Conservation (phyloP, 1,140 invertebrate species). For the Leptopilina boulardi region DNA sequence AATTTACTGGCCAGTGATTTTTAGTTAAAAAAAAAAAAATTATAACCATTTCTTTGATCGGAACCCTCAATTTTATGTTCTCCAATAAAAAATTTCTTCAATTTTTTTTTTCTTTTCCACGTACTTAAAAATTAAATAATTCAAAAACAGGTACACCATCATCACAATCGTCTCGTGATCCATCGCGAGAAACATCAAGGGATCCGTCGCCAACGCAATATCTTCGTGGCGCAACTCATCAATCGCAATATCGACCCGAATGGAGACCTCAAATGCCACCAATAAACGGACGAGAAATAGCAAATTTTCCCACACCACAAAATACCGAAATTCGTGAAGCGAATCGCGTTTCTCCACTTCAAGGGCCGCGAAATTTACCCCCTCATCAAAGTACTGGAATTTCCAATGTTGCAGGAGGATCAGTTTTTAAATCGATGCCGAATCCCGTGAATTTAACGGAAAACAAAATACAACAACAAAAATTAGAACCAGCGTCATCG, state of each 20-base stretch:
- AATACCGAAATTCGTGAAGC: neutral
- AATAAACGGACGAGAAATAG: conserved; percentile 59
- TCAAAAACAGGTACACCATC: conserved; percentile 64
- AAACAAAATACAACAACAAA: no score
- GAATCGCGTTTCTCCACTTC: neutral
- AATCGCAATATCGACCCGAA: conserved; percentile 62
- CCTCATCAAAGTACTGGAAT: no score
- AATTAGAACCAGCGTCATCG: no score
- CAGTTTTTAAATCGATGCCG: no score
- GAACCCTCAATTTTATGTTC: no score
- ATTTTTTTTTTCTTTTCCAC: neutral
- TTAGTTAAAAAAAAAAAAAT: no score
- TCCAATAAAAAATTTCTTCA: no score
- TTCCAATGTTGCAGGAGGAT: no score
- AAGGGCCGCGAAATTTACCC: no score
- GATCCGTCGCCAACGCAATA: conserved; percentile 71
- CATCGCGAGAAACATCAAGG: conserved; percentile 68
- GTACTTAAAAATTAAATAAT: neutral
- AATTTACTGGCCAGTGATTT: no score
- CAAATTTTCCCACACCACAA: conserved; percentile 35
- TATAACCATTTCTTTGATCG: no score
- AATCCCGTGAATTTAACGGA: no score
- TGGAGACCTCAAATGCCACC: conserved; percentile 61
- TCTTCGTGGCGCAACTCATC: conserved; percentile 52
- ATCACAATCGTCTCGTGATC: conserved; percentile 69